Conservation (phyloP, 2,797 vertebrate species). For the Podargus strigoides region DNA sequence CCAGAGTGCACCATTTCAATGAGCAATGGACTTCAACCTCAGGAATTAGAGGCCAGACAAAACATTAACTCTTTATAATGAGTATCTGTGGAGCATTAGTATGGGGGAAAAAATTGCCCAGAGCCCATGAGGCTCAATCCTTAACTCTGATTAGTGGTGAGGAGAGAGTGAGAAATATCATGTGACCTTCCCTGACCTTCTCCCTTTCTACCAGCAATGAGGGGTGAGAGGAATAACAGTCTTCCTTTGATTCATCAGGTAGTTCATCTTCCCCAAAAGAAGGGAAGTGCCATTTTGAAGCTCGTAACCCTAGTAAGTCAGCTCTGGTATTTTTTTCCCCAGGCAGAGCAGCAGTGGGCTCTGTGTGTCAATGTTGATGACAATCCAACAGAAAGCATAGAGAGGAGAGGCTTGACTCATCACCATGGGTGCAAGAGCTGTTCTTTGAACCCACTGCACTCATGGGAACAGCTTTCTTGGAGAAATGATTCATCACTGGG, state of each 20-base stretch:
- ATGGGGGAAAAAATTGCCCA: background rate
- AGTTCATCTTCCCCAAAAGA: background rate
- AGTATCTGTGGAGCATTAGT: background rate
- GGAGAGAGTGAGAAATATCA: background rate
- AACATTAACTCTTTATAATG: background rate
- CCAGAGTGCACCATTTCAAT: background rate
- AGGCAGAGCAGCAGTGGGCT: background rate
- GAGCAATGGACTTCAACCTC: background rate
- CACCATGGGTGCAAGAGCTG: background rate
- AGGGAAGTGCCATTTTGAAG: background rate
- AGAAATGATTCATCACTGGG: constrained; percentile 4
- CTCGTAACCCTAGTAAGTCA: background rate
- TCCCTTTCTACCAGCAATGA: background rate
- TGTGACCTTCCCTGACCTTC: background rate
- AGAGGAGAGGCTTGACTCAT: constrained; percentile 4
- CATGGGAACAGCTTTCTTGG: background rate
- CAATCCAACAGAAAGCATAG: background rate
- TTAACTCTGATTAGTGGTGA: background rate
- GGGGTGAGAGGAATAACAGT: background rate
- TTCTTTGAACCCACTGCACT: background rate
- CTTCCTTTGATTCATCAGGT: background rate
- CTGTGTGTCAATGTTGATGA: background rate
- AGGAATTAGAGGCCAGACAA: background rate
- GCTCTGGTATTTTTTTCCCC: background rate
- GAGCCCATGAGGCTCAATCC: background rate